Percentiles rank a stretch among this genome's conserved stretches.
Conservation (phyloP, 1,140 invertebrate species). For the Ceratina japonica region DNA sequence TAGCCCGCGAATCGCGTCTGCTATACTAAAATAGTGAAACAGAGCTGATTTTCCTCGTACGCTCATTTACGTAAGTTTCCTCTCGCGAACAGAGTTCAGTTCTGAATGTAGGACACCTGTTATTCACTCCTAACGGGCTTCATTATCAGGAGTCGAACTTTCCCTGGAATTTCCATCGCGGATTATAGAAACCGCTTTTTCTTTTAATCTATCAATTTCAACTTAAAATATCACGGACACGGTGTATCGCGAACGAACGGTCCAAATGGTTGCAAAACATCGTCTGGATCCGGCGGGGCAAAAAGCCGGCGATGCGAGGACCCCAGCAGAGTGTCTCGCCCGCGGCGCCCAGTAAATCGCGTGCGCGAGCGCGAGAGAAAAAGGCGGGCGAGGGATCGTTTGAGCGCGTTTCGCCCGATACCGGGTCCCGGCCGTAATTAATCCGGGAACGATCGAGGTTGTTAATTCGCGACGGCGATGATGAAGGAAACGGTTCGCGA, state of each 20-base stretch:
- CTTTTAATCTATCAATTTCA: slow-evolving; percentile 5
- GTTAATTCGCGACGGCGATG: slow-evolving; percentile 50
- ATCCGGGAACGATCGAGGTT: slow-evolving; percentile 48
- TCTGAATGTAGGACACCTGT: background rate
- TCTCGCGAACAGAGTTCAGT: background rate
- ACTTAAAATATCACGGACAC: background rate
- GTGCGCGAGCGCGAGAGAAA: slow-evolving; percentile 60
- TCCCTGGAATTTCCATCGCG: too few species aligned
- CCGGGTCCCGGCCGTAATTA: slow-evolving; percentile 39
- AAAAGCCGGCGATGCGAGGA: background rate
- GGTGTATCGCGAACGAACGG: background rate
- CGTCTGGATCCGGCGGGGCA: background rate
- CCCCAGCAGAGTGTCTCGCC: background rate
- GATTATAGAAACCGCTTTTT: background rate
- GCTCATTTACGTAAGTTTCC: too few species aligned
- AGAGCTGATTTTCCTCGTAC: too few species aligned
- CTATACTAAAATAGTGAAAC: slow-evolving; percentile 22
- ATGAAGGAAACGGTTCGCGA: slow-evolving; percentile 44
- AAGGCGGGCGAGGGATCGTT: slow-evolving; percentile 41
- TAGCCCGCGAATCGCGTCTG: slow-evolving; percentile 49
- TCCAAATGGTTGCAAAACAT: background rate
- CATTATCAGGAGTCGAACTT: too few species aligned
- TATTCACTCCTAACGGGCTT: background rate
- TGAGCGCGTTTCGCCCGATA: slow-evolving; percentile 11
- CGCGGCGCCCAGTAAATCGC: slow-evolving; percentile 64